phyloP scores from a whole-genome alignment of 2,797 vertebrate genomes.

The Phylloscopus collybita region DNA sequence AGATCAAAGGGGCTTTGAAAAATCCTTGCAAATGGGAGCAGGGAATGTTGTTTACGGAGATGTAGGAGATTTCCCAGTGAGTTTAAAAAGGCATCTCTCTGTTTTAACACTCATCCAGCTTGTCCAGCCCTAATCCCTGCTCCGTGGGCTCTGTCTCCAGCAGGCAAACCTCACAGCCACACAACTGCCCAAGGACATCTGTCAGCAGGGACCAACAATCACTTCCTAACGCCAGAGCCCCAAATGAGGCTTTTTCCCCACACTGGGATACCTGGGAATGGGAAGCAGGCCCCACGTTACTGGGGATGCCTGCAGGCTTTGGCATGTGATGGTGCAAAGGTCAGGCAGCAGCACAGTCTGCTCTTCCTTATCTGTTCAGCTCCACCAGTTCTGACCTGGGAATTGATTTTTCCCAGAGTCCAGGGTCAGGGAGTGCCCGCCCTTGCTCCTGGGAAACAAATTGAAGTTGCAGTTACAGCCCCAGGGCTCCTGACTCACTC shows the following conservation, averaged over 20 bases:
- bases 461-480: neutral
- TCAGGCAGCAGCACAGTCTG: neutral
- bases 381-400: neutral
- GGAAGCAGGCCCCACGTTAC: rapidly evolving
- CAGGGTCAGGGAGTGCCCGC: neutral
- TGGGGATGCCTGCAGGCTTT: neutral
- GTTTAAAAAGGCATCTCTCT: neutral
- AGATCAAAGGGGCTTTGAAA: slow-evolving; percentile 30
- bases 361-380: rapidly evolving
- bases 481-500: neutral
- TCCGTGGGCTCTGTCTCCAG: neutral
- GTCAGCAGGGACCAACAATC: neutral
- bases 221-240: neutral
- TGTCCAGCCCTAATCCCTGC: neutral
- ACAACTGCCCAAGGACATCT: neutral
- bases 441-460: neutral
- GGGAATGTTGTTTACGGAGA: neutral
- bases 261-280: neutral
- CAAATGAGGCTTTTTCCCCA: neutral
- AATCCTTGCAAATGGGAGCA: slow-evolving; percentile 6
- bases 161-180: neutral
- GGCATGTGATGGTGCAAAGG: neutral
- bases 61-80: neutral
- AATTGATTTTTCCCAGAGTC: neutral
- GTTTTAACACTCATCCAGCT: neutral